Evolutionary conservation across 2,113 vertebrate species (phyloP), one percentile per base, ranked within the genome.

Genomic region (Sapajus apella): DNA sequence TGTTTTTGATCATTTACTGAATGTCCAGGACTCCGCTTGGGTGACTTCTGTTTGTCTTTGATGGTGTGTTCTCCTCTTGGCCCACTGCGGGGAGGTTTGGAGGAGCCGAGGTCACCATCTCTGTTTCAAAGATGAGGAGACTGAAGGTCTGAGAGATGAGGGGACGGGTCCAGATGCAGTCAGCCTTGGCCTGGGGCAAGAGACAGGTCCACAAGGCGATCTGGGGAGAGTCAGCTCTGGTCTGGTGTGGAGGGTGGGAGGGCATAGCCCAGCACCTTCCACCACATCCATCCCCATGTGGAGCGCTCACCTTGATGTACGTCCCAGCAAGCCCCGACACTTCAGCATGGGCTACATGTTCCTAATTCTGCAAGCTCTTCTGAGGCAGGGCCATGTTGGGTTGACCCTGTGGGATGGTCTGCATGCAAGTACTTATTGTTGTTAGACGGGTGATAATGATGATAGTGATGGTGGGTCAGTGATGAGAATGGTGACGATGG

Each of bases 131-230:
- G 85, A 61, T 37, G 40, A 16, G 35, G n/a, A 58, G 56, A 9
- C 45, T 1, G 43, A 82, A 17, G 27, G 23, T 43, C 45, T 64
- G 50, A 8, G 76, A 79, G 79, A 27, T 1, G 35, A 12, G 16
- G 47, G 66, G 32, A 1, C 0, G 2, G 66, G 27, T 23, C 8
- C 2, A 9, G 27, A n/a, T 11, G 20, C 2, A 4, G 13, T 18
- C 20, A 20, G 68, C 40, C 21, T 56, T 4, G 45, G 64, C 80
- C 40, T 40, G 4, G 5, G 5, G 40, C 30, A 47, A 9, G n/a
- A n/a, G 8, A 30, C 40, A 8, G 55, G 2, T 45, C 32, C 30
- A 2, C 20, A 5, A 10, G 84, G 72, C 27, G 5, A 8, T 8
- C 66, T 12, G 68, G 50, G 30, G 11, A 16, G 25, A 21, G 21